Percentiles rank a stretch among this genome's conserved stretches.
phyloP scores from a whole-genome alignment of 2,888 invertebrate genomes.

The Molorchus minor region DNA sequence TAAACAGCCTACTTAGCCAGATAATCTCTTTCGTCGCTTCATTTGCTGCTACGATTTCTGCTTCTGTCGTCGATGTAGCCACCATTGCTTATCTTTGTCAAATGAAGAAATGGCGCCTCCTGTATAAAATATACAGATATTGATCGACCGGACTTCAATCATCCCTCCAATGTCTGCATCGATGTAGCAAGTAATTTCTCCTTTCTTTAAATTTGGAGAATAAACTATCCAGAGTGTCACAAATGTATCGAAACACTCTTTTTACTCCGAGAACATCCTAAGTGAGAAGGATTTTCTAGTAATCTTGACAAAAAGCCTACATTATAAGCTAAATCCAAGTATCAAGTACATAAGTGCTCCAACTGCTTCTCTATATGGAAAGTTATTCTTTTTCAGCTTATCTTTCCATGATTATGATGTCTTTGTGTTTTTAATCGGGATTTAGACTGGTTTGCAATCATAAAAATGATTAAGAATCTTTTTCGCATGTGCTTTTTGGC shows the following conservation, averaged over 20 bases:
- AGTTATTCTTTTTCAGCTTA: neutral
- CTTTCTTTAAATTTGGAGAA: neutral
- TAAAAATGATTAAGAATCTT: no score
- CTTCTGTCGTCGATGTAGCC: no score
- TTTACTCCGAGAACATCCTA: neutral
- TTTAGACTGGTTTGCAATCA: neutral
- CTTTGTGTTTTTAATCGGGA: neutral
- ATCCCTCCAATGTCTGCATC: neutral
- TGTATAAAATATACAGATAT: neutral
- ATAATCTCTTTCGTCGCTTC: conserved; percentile 3
- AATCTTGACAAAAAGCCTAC: neutral
- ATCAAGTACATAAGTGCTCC: neutral
- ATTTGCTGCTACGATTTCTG: conserved; percentile 1
- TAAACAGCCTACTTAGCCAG: conserved; percentile 4
- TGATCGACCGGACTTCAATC: neutral
- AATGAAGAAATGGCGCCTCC: neutral
- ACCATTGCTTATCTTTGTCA: neutral
- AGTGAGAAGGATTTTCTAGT: neutral
- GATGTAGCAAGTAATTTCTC: neutral
- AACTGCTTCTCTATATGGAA: neutral
- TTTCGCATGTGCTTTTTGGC: no score
- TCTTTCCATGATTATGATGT: neutral
- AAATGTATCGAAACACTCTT: neutral
- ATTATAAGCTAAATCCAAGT: neutral
- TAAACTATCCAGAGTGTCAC: neutral